These are phyloP conservation scores for Formicarius rufipectus DNA, from an alignment of 2,113 vertebrate genomes.

Conservation along the genomic window DNA sequence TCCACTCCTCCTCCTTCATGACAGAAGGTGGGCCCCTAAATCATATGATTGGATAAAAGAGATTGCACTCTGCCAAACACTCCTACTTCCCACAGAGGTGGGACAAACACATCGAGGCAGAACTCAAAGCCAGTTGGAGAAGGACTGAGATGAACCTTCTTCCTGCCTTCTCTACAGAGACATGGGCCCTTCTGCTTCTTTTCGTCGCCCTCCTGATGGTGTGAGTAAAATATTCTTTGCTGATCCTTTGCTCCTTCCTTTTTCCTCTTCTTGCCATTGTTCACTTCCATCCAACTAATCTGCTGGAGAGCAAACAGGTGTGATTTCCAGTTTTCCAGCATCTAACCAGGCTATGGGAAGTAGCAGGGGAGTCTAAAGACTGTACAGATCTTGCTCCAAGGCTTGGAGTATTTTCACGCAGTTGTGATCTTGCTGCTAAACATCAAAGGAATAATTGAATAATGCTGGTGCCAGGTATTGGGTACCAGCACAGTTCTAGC, in stretches of 20 bases:
- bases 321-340: neutral
- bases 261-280: neutral
- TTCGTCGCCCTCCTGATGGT: rapidly evolving
- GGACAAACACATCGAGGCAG: neutral
- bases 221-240: slow-evolving; percentile 40
- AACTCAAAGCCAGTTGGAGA: neutral
- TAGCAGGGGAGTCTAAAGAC: neutral
- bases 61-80: rapidly evolving
- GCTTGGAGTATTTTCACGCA: neutral
- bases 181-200: slow-evolving; percentile 33
- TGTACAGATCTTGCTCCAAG: neutral
- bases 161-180: slow-evolving; percentile 6
- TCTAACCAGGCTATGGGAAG: neutral
- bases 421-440: neutral
- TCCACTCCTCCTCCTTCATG: neutral
- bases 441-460: neutral
- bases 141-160: slow-evolving; percentile 43
- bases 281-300: neutral
- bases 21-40: neutral
- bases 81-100: neutral
- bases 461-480: neutral
- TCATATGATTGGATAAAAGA: neutral
- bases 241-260: neutral
- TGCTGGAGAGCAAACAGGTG: neutral
- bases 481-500: neutral